Evolutionary conservation across 2,113 vertebrate genomes (phyloP).

Genomic region (Egretta garzetta): DNA sequence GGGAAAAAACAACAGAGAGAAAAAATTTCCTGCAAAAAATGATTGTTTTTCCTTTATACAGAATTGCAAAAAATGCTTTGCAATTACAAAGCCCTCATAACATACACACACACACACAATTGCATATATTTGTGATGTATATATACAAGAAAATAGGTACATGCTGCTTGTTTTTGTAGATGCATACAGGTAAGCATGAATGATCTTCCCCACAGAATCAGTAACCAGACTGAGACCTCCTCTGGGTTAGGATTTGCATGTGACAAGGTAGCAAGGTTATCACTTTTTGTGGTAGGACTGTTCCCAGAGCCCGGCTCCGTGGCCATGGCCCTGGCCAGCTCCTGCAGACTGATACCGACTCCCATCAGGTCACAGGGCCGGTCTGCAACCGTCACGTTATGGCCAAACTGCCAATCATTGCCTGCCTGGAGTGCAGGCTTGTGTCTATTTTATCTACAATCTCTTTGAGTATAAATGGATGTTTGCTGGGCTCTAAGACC

Average conservation of each 20-base stretch:
- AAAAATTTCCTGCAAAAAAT: neutral
- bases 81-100: neutral
- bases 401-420: slow-evolving; percentile 12
- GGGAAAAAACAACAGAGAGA: too few species aligned
- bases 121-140: neutral
- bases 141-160: accelerated
- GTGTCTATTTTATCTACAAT: slow-evolving; percentile 38
- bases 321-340: neutral
- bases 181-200: neutral
- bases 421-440: neutral
- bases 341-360: neutral
- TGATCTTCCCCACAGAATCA: too few species aligned
- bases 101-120: accelerated
- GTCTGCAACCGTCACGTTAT: neutral
- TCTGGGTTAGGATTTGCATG: neutral
- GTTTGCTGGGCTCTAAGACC: slow-evolving; percentile 60
- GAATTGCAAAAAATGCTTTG: neutral
- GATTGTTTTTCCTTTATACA: neutral
- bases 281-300: neutral
- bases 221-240: neutral
- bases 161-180: accelerated
- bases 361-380: neutral
- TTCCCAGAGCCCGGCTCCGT: neutral
- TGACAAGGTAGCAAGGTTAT: neutral
- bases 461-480: slow-evolving; percentile 54